Evolutionary conservation across 2,797 vertebrate species (phyloP).

Genomic region (Chiloscyllium punctatum): DNA sequence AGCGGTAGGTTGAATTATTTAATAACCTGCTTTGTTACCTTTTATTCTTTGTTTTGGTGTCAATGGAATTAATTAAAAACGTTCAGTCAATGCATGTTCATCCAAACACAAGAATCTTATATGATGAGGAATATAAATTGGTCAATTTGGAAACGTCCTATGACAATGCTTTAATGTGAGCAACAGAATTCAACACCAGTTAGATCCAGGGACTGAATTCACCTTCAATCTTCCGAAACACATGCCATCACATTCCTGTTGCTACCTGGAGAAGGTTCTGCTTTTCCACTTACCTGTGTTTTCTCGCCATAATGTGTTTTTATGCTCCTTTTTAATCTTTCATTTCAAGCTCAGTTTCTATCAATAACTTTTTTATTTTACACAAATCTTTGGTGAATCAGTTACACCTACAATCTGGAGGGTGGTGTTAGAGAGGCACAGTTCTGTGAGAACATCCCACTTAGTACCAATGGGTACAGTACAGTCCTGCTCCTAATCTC

Average conservation of each 20-base stretch:
- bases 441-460: background rate
- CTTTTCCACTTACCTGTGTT: background rate
- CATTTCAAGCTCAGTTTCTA: background rate
- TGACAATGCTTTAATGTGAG: background rate
- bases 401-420: background rate
- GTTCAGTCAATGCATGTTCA: background rate
- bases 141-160: background rate
- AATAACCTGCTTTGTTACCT: background rate
- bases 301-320: background rate
- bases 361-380: background rate
- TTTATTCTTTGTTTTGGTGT: background rate
- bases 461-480: background rate
- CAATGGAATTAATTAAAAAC: background rate
- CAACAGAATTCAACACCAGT: background rate
- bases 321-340: background rate
- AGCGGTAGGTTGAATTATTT: conserved; percentile 61
- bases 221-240: background rate
- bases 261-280: background rate
- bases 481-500: background rate
- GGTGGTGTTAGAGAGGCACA: background rate
- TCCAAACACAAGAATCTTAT: background rate
- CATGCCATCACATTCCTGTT: background rate
- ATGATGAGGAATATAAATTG: background rate
- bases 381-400: background rate
- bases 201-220: background rate